Evolutionary conservation across 1,140 invertebrate genomes (phyloP), one percentile per base, ranked within the genome.

Genomic region (Heliconius hermathena): DNA sequence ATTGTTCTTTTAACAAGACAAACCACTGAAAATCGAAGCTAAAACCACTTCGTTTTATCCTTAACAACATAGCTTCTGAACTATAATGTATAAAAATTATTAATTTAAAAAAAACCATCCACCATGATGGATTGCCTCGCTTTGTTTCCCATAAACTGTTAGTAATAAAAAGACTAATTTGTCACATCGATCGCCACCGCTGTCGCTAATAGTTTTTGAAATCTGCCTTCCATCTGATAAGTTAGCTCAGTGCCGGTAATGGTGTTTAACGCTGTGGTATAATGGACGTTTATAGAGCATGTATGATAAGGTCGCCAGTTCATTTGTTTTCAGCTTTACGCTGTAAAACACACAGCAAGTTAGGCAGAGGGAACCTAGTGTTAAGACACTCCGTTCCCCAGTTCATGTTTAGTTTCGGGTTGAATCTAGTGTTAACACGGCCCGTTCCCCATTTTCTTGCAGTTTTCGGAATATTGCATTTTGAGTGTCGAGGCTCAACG

Each of bases 221-320:
- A 66, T 73, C 72, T 73, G 41, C 72, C 72, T 49, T 49, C 20
- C 72, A 73, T 73, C 72, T 73, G 72, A 73, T 73, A 73, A 73
- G 36, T 22, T 11, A 49, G 72, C n/a, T 49, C 26, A 11, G 38
- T 73, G 9, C 72, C n/a, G 20, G 20, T 60, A 60, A 60, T 60
- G 54, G 54, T 22, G 18, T 66, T 22, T 66, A 22, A 9, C 60
- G 1, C n/a, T 66, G 26, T 29, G 13, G 26, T 29, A 22, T 5
- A 16, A 22, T 66, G 60, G 18, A 52, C 49, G 60, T 29, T 29
- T 66, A 29, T 20, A 52, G 49, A 8, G 6, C 6, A 20, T 16
- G 22, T 66, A 0, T 2, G 13, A 6, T 0, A 29, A 1, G 26
- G 26, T 3, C 11, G 60, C 11, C 9, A 66, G 60, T 66, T 66